Evolutionary conservation across 2,797 vertebrate species (phyloP).

Genomic region (Monodelphis domestica): DNA sequence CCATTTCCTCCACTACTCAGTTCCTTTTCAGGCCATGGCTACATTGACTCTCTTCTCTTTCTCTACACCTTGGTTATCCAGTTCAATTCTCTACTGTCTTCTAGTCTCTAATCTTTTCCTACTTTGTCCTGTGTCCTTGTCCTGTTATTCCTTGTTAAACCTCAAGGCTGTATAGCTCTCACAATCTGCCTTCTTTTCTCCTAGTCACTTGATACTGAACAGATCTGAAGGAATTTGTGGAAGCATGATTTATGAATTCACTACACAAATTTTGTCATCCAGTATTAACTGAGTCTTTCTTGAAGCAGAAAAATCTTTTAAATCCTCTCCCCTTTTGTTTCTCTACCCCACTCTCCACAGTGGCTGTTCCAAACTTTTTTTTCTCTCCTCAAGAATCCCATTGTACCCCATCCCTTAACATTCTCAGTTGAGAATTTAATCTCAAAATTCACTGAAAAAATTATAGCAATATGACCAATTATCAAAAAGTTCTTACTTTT

Average conservation of each 20-base stretch:
- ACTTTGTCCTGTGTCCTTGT: background rate
- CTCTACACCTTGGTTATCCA: background rate
- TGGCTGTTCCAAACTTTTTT: background rate
- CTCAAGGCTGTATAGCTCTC: background rate
- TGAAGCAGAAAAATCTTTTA: background rate
- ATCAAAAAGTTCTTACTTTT: background rate
- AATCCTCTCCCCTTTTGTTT: background rate
- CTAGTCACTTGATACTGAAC: background rate
- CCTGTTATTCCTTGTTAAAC: background rate
- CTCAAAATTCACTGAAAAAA: background rate
- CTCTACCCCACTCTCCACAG: background rate
- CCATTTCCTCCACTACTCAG: background rate
- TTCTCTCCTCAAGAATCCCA: background rate
- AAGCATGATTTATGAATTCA: background rate
- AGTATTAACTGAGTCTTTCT: background rate
- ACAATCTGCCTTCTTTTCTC: background rate
- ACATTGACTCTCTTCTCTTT: background rate
- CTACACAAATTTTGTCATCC: background rate
- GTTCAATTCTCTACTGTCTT: background rate
- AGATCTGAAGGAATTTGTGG: background rate
- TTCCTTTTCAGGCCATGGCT: background rate
- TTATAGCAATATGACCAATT: background rate
- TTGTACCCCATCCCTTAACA: background rate
- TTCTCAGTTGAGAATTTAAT: background rate
- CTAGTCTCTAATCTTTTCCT: background rate